phyloP scores from a whole-genome alignment of 2,113 vertebrate genomes.

The Epinephelus moara region DNA sequence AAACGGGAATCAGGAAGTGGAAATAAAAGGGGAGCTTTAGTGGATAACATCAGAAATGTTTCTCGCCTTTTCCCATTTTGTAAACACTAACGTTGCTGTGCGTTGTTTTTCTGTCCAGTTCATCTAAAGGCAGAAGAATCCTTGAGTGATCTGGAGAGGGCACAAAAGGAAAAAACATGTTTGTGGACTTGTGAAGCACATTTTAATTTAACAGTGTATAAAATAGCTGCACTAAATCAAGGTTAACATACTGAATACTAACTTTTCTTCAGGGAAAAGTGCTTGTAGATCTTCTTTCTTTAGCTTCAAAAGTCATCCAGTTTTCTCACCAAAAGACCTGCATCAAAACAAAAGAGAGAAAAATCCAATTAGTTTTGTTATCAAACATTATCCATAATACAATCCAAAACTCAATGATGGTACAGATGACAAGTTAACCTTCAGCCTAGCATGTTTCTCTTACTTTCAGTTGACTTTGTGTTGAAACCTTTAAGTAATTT shows the following conservation, averaged over 20 bases:
- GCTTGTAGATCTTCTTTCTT: constrained; percentile 50
- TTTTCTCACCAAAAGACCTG: constrained; percentile 55
- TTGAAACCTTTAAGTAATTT: constrained; percentile 1
- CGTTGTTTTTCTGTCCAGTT: constrained; percentile 43
- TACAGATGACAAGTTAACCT: not conserved
- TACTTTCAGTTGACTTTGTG: not conserved
- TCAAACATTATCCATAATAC: not conserved
- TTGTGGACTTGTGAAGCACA: not conserved
- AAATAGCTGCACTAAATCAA: not conserved
- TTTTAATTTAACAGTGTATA: not conserved
- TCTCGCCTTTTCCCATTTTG: constrained; percentile 58
- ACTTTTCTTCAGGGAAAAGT: constrained; percentile 51
- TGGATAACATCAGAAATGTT: constrained; percentile 67
- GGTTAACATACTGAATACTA: constrained; percentile 10
- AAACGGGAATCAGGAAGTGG: constrained; percentile 56
- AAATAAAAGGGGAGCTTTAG: constrained; percentile 33
- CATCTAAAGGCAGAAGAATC: constrained; percentile 51
- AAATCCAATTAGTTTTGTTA: constrained; percentile 17
- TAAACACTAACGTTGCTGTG: constrained; percentile 40
- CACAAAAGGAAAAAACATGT: constrained; percentile 1
- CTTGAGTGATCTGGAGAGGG: constrained; percentile 58
- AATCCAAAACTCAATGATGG: not conserved
- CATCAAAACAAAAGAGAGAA: constrained; percentile 32
- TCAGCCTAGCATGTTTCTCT: constrained; percentile 1
- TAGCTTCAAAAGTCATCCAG: constrained; percentile 49